Evolutionary conservation across 2,113 vertebrate species (phyloP).

Genomic region (Psephotus haematonotus): DNA sequence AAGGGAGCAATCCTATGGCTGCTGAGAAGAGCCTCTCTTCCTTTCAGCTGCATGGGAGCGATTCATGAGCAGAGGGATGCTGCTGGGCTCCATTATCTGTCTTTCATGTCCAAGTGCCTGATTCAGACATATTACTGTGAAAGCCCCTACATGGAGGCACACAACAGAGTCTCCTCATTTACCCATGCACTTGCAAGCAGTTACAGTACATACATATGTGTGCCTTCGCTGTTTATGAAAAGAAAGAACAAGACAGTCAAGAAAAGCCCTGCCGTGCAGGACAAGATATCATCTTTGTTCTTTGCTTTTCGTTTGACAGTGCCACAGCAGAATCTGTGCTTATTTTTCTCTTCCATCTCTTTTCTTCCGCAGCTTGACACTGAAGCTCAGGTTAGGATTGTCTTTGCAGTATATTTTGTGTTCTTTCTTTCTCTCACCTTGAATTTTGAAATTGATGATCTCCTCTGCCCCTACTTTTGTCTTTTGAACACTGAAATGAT

Average conservation of each 20-base stretch:
- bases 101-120: neutral
- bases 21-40: neutral
- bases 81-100: neutral
- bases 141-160: neutral
- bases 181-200: neutral
- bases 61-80: neutral
- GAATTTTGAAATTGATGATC: neutral
- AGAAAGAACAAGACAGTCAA: neutral
- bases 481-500: neutral
- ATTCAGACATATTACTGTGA: neutral
- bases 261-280: neutral
- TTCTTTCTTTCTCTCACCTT: neutral
- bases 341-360: neutral
- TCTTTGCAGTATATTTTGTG: neutral
- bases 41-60: neutral
- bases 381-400: neutral
- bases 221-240: neutral
- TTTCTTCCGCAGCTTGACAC: neutral
- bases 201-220: rapidly evolving
- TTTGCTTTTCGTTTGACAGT: neutral
- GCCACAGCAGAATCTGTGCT: neutral
- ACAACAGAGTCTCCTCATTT: neutral
- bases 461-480: neutral
- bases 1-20: neutral
- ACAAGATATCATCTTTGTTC: neutral